Evolutionary conservation across 2,888 invertebrate species (phyloP), one percentile per base, ranked within the genome.

Genomic region (Notodonta ziczac): DNA sequence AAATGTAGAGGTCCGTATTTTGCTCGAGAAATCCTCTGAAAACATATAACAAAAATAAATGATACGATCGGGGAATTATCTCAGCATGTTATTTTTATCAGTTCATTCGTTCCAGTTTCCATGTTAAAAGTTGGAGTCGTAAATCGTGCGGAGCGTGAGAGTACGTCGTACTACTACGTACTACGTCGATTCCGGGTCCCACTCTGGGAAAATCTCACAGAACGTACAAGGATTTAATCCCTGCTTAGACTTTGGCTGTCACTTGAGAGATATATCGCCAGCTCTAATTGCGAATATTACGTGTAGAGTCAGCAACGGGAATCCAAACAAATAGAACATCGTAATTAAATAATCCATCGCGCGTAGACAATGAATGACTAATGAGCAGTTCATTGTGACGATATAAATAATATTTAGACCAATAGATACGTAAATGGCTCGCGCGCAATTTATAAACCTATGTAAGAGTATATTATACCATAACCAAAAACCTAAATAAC

Each of bases 191-290:
- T 63, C 61, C 70, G 70, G 54, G 59, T 61, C 55, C 67, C 59
- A 64, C 64, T 64, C 69, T 57, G 56, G 58, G 67, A 58, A 66
- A 68, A 71, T 72, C 73, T 73, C 72, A 61, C 70, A 83, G 82
- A 85, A 84, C 83, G 82, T 69, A 74, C 74, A 70, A 76, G 74
- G 85, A 85, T 87, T 85, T 83, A 85, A 86, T 85, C 82, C 81
- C 72, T 73, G 72, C 76, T 81, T 80, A 79, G 63, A 67, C 70
- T 68, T 60, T 62, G 46, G 67, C 81, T 84, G 86, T 83, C 86
- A 81, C 80, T 75, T 67, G 65, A 63, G 69, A 82, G 81, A 84
- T 85, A 82, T 83, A 84, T 85, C 80, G 82, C 80, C 67, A 67
- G 61, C 67, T 80, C 80, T 84, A 84, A 85, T 86, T 86, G 78